Evolutionary conservation across 2,888 invertebrate genomes (phyloP), one percentile per base, ranked within the genome.

Genomic region (Megaustenia siamemsis): DNA sequence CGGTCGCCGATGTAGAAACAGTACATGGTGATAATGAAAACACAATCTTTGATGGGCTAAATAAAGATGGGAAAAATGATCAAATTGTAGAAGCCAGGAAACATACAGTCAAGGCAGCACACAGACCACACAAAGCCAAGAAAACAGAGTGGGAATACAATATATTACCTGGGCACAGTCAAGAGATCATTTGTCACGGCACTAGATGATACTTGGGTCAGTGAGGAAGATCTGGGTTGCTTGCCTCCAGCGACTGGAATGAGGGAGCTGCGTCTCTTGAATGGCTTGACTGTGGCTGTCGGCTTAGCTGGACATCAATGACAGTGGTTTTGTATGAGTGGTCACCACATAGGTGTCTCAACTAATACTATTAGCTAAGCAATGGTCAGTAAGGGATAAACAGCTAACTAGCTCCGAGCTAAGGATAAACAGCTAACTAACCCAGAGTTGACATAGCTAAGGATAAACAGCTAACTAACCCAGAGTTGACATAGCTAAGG

Each of bases 301-400:
- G 81, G 81, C 43, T 81, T 81, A 28, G 40, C 81, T 81, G 81
- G 28, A 45, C n/a, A n/a, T n/a, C n/a, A n/a, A n/a, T n/a, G n/a
- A n/a, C n/a, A n/a, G n/a, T n/a, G n/a, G n/a, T n/a, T n/a, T n/a
- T n/a, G n/a, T n/a, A n/a, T n/a, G n/a, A n/a, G n/a, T n/a, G n/a
- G n/a, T n/a, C n/a, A n/a, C n/a, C n/a, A n/a, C n/a, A n/a, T n/a
- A n/a, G n/a, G n/a, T n/a, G n/a, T n/a, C n/a, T n/a, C n/a, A n/a
- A n/a, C n/a, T n/a, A n/a, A n/a, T n/a, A n/a, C n/a, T n/a, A n/a
- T n/a, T n/a, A n/a, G n/a, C n/a, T n/a, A n/a, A n/a, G n/a, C n/a
- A n/a, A n/a, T n/a, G n/a, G n/a, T n/a, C n/a, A n/a, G n/a, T n/a
- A n/a, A n/a, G n/a, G n/a, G n/a, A n/a, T n/a, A n/a, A n/a, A n/a